Base-by-base conservation (phyloP, 2,113 vertebrate genomes). In the Monopterus albus region DNA sequence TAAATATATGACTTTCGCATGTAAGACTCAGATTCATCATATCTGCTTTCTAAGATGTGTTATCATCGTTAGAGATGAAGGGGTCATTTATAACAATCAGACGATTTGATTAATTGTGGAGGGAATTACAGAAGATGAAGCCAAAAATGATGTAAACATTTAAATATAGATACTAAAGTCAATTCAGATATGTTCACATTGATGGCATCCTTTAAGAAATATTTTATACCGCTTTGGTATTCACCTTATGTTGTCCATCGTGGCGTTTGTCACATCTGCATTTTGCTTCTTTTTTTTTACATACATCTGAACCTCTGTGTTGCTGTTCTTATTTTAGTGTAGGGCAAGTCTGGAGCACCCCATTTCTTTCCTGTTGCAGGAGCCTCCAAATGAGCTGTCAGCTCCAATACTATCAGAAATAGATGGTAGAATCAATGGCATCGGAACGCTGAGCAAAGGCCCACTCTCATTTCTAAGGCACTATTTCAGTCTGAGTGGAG, bases 351-450 rank as follows among this genome's bases (percentile, higher is more conserved):
- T 71, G 61, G 29, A 61, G 66, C 40, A 52, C 72, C 71, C 68
- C 72, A 80, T 86, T 81, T 72, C 74, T 78, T 36, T 72, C 60
- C 60, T 68, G n/a, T 71, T 46, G 17, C 72, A 51, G 50, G 40
- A 60, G 53, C 71, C 51, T 78, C 23, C 29, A 86, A 80, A 85
- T 84, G 81, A 92, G 82, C 75, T 86, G 86, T 88, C 81, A 1
- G 56, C 52, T 78, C 49, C 57, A 86, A 87, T 89, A 57, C 71
- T 60, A 69, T 83, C 69, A 80, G 81, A 82, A 82, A 74, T 49
- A 67, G 64, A 85, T 61, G 52, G 56, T 60, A 74, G 72, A 76
- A 88, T 88, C 68, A 68, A 83, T 84, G 66, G 28, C 38, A 72
- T 68, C 66, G 47, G 57, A 72, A 71, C 25, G 38, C 45, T 42